Percentiles rank a stretch among this genome's conserved stretches.
phyloP scores from a whole-genome alignment of 2,797 vertebrate species.

The Pampus argenteus region DNA sequence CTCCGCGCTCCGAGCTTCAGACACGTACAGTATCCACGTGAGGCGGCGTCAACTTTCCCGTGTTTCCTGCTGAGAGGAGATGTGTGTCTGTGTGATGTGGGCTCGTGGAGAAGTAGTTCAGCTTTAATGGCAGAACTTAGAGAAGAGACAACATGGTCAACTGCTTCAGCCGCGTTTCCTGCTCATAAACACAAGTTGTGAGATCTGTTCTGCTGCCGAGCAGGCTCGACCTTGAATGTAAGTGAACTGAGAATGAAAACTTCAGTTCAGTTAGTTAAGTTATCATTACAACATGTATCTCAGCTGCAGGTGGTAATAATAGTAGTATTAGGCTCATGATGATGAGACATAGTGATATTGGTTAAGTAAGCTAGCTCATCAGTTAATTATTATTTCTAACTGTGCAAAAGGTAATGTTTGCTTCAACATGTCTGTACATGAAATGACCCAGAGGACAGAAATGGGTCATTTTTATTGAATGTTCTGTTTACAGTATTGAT shows the following conservation, averaged over 20 bases:
- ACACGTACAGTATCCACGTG: slow-evolving; percentile 71
- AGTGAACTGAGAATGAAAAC: slow-evolving; percentile 51
- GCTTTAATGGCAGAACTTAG: slow-evolving; percentile 29
- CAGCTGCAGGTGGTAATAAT: too few species aligned
- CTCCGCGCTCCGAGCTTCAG: slow-evolving; percentile 28
- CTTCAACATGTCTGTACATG: neutral
- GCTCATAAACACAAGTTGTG: slow-evolving; percentile 45
- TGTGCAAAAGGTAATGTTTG: neutral
- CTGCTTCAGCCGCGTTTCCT: slow-evolving; percentile 38
- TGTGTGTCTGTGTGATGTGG: neutral
- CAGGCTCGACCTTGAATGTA: slow-evolving; percentile 61
- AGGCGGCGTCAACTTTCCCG: slow-evolving; percentile 45
- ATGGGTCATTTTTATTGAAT: too few species aligned
- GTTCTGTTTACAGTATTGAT: neutral
- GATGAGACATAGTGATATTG: neutral
- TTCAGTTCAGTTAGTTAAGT: neutral
- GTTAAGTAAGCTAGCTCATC: neutral
- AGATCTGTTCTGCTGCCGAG: slow-evolving; percentile 40
- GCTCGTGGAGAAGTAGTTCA: neutral
- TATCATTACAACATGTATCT: neutral
- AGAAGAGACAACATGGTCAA: slow-evolving; percentile 43
- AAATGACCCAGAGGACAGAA: neutral
- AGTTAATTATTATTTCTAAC: neutral
- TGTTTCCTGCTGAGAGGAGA: slow-evolving; percentile 18
- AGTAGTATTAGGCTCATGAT: neutral